These are phyloP conservation scores for Macropus fuliginosus DNA, from an alignment of 2,797 vertebrate genomes.

Conservation along the genomic window DNA sequence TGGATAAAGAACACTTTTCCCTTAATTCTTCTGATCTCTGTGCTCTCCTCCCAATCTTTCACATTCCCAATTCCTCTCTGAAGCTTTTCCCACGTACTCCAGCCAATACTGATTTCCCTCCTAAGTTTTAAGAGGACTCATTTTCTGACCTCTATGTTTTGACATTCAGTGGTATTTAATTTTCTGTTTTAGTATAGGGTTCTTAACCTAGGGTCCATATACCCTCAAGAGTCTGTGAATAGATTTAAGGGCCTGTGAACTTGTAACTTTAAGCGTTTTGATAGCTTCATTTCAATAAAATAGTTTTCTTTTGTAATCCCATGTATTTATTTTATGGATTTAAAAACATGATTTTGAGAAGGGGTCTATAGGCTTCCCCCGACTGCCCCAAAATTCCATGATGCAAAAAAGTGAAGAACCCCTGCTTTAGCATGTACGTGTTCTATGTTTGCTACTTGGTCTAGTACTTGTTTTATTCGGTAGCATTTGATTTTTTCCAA, in stretches of 20 bases:
- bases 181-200: neutral
- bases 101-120: neutral
- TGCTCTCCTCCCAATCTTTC: neutral
- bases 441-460: neutral
- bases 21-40: too few species aligned
- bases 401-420: neutral
- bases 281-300: neutral
- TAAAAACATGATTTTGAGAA: neutral
- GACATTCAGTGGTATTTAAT: neutral
- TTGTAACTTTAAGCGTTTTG: neutral
- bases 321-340: neutral
- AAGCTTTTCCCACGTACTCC: neutral
- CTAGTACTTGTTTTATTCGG: neutral
- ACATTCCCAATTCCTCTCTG: neutral
- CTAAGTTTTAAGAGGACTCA: neutral
- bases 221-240: neutral
- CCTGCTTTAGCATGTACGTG: neutral
- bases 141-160: neutral
- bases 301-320: neutral
- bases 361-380: neutral
- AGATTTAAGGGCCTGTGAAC: neutral
- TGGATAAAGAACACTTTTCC: neutral
- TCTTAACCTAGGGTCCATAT: neutral
- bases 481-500: neutral
- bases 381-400: neutral